Percentiles rank a stretch among this genome's conserved stretches.
These are phyloP conservation scores for Sinhomidia bicolor DNA, from an alignment of 2,888 invertebrate genomes.

Conservation along the genomic window DNA sequence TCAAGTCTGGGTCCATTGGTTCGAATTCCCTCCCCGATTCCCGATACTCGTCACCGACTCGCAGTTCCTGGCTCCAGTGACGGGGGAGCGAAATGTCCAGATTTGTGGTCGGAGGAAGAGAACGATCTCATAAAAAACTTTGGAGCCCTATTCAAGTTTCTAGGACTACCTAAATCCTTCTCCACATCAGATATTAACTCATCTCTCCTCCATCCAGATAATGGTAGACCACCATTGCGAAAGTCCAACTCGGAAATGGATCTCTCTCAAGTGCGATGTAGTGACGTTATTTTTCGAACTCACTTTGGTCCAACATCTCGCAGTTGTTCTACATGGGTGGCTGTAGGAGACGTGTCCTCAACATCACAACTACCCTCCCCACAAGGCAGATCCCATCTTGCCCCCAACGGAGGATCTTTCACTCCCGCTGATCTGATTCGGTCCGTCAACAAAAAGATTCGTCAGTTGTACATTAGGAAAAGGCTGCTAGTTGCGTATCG, in stretches of 20 bases:
- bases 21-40: conserved; percentile 80
- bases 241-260: conserved; percentile 84
- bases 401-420: conserved; percentile 84
- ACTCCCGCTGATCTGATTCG: conserved; percentile 87
- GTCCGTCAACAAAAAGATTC: conserved; percentile 91
- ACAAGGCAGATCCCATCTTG: conserved; percentile 83
- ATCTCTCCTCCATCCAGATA: conserved; percentile 76
- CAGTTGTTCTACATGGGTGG: conserved; percentile 94
- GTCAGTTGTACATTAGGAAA: conserved; percentile 91
- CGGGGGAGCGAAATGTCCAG: conserved; percentile 82
- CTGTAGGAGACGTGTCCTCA: conserved; percentile 88
- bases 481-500: conserved; percentile 90
- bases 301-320: conserved; percentile 86
- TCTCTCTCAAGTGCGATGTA: conserved; percentile 83
- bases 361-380: conserved; percentile 93
- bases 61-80: conserved; percentile 78
- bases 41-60: conserved; percentile 79
- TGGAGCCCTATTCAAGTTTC: conserved; percentile 89
- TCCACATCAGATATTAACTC: conserved; percentile 88
- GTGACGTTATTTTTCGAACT: conserved; percentile 82
- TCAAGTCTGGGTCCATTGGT: conserved; percentile 84
- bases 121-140: conserved; percentile 90
- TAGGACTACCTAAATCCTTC: conserved; percentile 92
- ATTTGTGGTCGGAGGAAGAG: conserved; percentile 89
- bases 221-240: conserved; percentile 80